phyloP scores from a whole-genome alignment of 2,797 vertebrate genomes.

The Enteromius fasciolatus region DNA sequence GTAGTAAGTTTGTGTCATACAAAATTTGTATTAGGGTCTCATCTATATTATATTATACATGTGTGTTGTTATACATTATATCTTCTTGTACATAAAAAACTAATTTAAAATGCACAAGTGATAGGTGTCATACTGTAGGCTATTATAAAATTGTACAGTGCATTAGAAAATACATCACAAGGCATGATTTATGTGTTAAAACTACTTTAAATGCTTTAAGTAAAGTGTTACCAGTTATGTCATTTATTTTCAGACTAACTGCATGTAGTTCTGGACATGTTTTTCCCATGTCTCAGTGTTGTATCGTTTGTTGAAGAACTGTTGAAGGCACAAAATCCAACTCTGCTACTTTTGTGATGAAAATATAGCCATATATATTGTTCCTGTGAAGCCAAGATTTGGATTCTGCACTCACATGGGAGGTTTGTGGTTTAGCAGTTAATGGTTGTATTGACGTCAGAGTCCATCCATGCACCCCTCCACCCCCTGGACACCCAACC shows the following conservation, averaged over 20 bases:
- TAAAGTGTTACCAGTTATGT: neutral
- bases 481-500: neutral
- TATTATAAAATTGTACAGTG: neutral
- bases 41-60: too few relatives aligned
- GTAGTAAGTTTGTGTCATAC: neutral
- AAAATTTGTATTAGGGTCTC: too few relatives aligned
- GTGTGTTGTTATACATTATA: neutral
- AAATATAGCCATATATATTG: neutral
- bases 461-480: neutral
- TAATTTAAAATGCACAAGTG: neutral
- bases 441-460: conserved; percentile 11
- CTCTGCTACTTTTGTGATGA: neutral
- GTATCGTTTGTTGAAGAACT: neutral
- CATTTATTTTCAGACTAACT: neutral
- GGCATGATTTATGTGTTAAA: neutral
- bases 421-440: conserved; percentile 20
- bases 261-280: neutral
- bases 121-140: neutral
- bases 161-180: neutral
- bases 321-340: neutral
- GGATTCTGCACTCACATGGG: neutral
- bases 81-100: neutral
- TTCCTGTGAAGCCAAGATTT: neutral
- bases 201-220: neutral
- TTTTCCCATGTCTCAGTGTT: neutral